Conservation (phyloP, 2,113 vertebrate genomes). For the Actenoides lindsayi region DNA sequence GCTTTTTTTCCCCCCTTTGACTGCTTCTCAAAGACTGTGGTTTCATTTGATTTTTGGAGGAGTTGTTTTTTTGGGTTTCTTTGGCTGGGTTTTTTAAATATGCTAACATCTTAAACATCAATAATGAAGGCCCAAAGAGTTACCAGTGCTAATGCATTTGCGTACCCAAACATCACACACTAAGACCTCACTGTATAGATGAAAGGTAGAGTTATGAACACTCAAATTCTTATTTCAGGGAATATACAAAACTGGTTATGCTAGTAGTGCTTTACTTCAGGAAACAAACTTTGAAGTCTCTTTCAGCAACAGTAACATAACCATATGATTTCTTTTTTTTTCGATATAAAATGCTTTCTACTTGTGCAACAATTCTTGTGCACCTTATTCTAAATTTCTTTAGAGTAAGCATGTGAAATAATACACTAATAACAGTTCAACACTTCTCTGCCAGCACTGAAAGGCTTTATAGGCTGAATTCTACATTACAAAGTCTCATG, state of each 20-base stretch:
- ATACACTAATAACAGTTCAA: not conserved
- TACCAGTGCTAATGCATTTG: not conserved
- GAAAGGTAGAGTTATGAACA: not conserved
- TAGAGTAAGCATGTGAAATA: not conserved
- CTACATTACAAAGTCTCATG: not conserved
- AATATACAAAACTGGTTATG: not conserved
- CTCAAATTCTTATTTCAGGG: not conserved
- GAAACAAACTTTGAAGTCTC: not conserved
- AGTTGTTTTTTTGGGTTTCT: not conserved
- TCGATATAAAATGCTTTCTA: not conserved
- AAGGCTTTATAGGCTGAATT: not conserved
- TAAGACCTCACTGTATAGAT: not conserved
- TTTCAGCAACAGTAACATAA: not conserved
- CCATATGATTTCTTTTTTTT: not conserved
- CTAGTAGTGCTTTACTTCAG: not conserved
- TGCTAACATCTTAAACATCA: not conserved
- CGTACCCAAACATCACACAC: not conserved
- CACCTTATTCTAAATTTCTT: not conserved
- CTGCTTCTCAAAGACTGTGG: not conserved
- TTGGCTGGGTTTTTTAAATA: not conserved
- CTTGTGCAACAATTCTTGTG: not conserved
- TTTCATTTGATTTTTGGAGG: not conserved
- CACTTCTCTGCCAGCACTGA: not conserved
- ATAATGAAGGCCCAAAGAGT: not conserved
- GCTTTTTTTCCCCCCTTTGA: not conserved